Evolutionary conservation across 2,888 invertebrate genomes (phyloP).

Genomic region (Rhagophthalmus giganteus): DNA sequence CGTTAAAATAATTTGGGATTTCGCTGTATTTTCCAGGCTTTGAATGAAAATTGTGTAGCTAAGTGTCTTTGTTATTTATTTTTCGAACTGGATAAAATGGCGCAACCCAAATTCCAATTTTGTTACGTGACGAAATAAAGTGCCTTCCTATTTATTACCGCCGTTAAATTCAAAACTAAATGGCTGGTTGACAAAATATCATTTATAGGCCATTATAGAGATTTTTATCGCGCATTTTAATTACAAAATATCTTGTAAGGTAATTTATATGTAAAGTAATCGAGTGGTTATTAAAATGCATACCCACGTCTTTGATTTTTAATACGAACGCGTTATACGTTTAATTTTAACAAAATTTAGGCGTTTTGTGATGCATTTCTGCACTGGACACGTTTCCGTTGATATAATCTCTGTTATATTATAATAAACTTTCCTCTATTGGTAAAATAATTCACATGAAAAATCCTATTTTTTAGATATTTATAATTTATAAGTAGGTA

Average conservation of each 20-base stretch:
- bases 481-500: too few relatives aligned
- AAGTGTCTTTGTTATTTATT: slow-evolving; percentile 26
- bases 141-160: slow-evolving; percentile 35
- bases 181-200: slow-evolving; percentile 41
- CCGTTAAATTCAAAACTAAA: slow-evolving; percentile 37
- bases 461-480: too few relatives aligned
- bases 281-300: slow-evolving; percentile 47
- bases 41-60: slow-evolving; percentile 20
- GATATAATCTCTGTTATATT: too few relatives aligned
- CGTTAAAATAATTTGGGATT: slow-evolving; percentile 45
- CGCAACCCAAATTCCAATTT: slow-evolving; percentile 23
- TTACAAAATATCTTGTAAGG: slow-evolving; percentile 38
- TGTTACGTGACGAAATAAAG: slow-evolving; percentile 37
- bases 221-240: slow-evolving; percentile 43
- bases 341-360: slow-evolving; percentile 23
- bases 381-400: too few relatives aligned
- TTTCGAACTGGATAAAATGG: slow-evolving; percentile 18
- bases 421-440: too few relatives aligned
- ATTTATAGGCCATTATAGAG: slow-evolving; percentile 41
- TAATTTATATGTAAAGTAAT: slow-evolving; percentile 46
- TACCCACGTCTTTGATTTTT: slow-evolving; percentile 40
- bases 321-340: slow-evolving; percentile 37
- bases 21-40: slow-evolving; percentile 36
- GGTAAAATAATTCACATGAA: too few relatives aligned
- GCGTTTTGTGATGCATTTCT: too few relatives aligned